phyloP scores from a whole-genome alignment of 1,140 invertebrate species.

The Habropoda laboriosa region DNA sequence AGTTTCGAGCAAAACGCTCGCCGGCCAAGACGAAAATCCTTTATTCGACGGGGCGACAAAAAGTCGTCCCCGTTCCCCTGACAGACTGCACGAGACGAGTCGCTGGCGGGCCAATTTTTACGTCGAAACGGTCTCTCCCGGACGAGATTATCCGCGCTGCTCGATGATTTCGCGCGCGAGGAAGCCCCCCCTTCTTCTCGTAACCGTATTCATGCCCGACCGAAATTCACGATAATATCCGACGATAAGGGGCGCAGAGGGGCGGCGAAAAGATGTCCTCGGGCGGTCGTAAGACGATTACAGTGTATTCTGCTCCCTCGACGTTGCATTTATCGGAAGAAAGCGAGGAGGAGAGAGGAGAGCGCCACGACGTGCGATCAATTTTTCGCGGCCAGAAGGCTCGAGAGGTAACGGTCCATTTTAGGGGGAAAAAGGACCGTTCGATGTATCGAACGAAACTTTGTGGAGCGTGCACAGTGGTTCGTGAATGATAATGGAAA shows the following conservation, averaged over 20 bases:
- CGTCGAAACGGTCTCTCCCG: conserved; percentile 15
- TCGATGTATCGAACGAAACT: background rate
- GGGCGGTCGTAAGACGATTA: conserved; percentile 52
- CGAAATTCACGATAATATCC: conserved; percentile 38
- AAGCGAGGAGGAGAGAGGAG: background rate
- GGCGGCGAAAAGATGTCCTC: conserved; percentile 38
- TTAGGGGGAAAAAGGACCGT: background rate
- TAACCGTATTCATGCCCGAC: background rate
- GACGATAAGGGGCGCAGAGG: conserved; percentile 13
- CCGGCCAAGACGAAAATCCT: background rate
- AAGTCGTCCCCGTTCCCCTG: background rate
- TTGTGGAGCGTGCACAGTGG: background rate
- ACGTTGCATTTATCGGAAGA: conserved; percentile 31
- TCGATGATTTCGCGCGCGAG: conserved; percentile 29
- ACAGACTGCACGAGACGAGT: background rate
- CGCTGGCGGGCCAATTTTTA: conserved; percentile 23
- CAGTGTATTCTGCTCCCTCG: background rate
- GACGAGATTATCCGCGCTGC: conserved; percentile 49
- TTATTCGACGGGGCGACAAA: background rate
- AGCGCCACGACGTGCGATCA: background rate
- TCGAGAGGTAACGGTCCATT: conserved; percentile 14
- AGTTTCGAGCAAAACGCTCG: background rate
- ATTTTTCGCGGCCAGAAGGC: conserved; percentile 24
- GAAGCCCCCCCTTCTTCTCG: background rate
- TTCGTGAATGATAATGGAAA: conserved; percentile 7